Percentiles rank a stretch among this genome's conserved stretches.
Evolutionary conservation across 2,888 invertebrate genomes (phyloP).

Genomic region (Nezara viridula): DNA sequence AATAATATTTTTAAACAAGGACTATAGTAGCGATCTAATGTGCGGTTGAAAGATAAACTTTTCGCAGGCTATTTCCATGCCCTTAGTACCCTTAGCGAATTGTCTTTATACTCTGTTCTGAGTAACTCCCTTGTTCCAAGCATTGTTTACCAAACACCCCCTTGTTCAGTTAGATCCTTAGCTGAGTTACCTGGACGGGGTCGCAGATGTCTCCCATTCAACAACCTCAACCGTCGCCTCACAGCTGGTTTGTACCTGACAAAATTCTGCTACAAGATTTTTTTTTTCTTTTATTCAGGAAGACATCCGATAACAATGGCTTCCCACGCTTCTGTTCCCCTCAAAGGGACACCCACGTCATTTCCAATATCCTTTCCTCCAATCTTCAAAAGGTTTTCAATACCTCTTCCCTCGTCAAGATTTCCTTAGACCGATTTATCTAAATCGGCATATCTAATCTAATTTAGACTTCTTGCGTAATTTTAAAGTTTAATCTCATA

Average conservation of each 20-base stretch:
- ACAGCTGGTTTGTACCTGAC: slow-evolving; percentile 39
- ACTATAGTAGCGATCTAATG: no score
- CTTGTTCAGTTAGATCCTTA: background rate
- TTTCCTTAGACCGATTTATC: background rate
- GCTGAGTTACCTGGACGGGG: background rate
- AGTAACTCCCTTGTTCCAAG: background rate
- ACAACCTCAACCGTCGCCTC: slow-evolving; percentile 7
- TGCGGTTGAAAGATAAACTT: no score
- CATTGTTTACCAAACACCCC: slow-evolving; percentile 20
- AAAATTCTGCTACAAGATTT: slow-evolving; percentile 28
- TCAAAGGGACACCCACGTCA: slow-evolving; percentile 10
- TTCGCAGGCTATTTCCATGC: background rate
- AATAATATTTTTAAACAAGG: no score
- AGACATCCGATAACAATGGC: slow-evolving; percentile 31
- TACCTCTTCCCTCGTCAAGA: background rate
- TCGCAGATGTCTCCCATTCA: slow-evolving; percentile 39
- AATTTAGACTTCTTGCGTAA: background rate
- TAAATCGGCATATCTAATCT: background rate
- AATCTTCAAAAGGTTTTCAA: background rate
- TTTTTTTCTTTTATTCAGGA: slow-evolving; percentile 41
- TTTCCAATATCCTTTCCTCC: background rate
- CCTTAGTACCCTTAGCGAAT: background rate
- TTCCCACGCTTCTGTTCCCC: slow-evolving; percentile 36
- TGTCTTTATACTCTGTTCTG: background rate
- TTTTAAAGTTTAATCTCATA: no score